Evolutionary conservation across 2,888 invertebrate species (phyloP).

Genomic region (Volucella inanis): DNA sequence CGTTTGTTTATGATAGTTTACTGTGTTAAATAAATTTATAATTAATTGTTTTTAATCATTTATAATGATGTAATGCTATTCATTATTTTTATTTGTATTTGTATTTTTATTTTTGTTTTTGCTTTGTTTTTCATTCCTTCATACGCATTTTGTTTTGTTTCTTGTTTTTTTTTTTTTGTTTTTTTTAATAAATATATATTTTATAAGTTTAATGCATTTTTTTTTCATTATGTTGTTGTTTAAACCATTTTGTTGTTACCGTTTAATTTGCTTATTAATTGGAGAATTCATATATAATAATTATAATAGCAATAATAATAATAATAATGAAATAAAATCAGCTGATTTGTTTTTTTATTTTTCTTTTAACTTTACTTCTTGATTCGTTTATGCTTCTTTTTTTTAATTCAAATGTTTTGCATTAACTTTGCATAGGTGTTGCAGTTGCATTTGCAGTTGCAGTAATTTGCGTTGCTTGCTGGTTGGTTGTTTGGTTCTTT

Average conservation of each 20-base stretch:
- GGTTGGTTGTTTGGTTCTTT: conserved; percentile 54
- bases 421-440: conserved; percentile 61
- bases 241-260: conserved; percentile 53
- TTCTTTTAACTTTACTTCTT: conserved; percentile 37
- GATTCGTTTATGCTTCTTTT: conserved; percentile 26
- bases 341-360: conserved; percentile 44
- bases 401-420: conserved; percentile 12
- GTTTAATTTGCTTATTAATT: conserved; percentile 67
- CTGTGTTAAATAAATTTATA: conserved; percentile 72
- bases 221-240: conserved; percentile 19
- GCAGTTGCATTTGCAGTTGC: conserved; percentile 22
- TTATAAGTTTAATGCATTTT: conserved; percentile 70
- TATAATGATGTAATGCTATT: conserved; percentile 74
- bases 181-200: conserved; percentile 66
- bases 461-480: conserved; percentile 51
- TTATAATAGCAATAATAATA: conserved; percentile 70
- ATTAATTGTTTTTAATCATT: conserved; percentile 74
- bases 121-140: conserved; percentile 23
- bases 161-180: conserved; percentile 49
- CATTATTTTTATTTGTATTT: conserved; percentile 49
- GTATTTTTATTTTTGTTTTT: not conserved
- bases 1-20: conserved; percentile 64
- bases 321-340: conserved; percentile 71
- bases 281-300: conserved; percentile 71
- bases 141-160: conserved; percentile 52